Evolutionary conservation across 2,888 invertebrate genomes (phyloP).

Genomic region (Hedychridium roseum): DNA sequence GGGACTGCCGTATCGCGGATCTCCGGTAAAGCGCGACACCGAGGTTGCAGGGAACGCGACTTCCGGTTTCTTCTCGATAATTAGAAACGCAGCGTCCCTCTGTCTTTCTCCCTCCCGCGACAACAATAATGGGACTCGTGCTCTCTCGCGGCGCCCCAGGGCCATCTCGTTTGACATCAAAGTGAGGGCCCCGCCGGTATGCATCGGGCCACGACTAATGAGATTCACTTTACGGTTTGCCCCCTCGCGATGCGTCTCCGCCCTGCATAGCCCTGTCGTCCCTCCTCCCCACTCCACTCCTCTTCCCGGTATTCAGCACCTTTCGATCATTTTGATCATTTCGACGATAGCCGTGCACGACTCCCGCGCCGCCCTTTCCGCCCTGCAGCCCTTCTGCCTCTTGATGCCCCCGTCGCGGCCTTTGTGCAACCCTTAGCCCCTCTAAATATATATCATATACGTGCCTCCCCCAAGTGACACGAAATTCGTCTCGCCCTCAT

Average conservation of each 20-base stretch:
- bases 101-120: too few relatives aligned
- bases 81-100: conserved; percentile 55
- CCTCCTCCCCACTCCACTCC: conserved; percentile 2
- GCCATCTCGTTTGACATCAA: conserved; percentile 51
- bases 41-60: conserved; percentile 33
- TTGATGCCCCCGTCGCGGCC: conserved; percentile 14
- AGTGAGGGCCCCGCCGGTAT: conserved; percentile 40
- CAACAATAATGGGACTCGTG: conserved; percentile 51
- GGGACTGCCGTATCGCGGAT: too few relatives aligned
- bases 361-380: background rate
- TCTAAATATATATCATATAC: conserved; percentile 5
- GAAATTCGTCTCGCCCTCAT: background rate
- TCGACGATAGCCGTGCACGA: conserved; percentile 27
- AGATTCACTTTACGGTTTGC: conserved; percentile 62
- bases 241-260: conserved; percentile 39
- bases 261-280: conserved; percentile 13
- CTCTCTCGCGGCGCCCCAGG: conserved; percentile 33
- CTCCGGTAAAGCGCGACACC: background rate
- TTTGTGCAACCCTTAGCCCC: conserved; percentile 9
- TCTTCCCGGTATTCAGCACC: conserved; percentile 24
- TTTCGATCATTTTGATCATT: conserved; percentile 47
- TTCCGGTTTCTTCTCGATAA: conserved; percentile 56
- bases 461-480: background rate
- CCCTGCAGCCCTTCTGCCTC: conserved; percentile 10
- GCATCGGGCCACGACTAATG: conserved; percentile 57